These are phyloP conservation scores for Lepisosteus osseus DNA, from an alignment of 2,113 vertebrate species.

Conservation along the genomic window DNA sequence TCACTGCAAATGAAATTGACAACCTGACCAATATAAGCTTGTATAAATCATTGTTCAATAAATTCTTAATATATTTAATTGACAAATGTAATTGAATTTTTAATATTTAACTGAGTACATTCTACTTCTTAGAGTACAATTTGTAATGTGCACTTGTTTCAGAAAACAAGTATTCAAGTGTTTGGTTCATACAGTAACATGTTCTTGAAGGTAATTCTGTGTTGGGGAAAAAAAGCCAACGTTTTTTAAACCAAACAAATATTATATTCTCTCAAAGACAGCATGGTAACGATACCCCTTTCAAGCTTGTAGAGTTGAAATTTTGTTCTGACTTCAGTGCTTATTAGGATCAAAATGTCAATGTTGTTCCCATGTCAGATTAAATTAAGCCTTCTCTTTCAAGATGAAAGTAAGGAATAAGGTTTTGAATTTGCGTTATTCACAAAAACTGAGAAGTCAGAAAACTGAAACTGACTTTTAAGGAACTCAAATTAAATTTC, in stretches of 20 bases:
- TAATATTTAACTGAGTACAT: no score
- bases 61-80: no score
- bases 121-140: no score
- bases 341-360: slow-evolving; percentile 53
- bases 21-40: no score
- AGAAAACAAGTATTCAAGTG: no score
- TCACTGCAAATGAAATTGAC: no score
- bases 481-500: neutral
- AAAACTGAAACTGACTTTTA: neutral
- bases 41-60: no score
- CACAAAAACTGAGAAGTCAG: neutral
- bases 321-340: slow-evolving; percentile 53
- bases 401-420: slow-evolving; percentile 33
- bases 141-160: no score
- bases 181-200: no score
- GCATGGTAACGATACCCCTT: slow-evolving; percentile 27
- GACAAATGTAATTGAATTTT: no score
- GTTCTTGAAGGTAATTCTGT: no score
- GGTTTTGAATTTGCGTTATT: neutral
- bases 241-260: slow-evolving; percentile 31
- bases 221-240: neutral
- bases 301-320: slow-evolving; percentile 45
- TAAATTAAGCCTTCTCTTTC: slow-evolving; percentile 53
- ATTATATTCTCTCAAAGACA: slow-evolving; percentile 21
- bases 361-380: slow-evolving; percentile 51